Percentiles rank a stretch among this genome's conserved stretches.
phyloP scores from a whole-genome alignment of 2,113 vertebrate species.

The Herpetotheres cachinnans region DNA sequence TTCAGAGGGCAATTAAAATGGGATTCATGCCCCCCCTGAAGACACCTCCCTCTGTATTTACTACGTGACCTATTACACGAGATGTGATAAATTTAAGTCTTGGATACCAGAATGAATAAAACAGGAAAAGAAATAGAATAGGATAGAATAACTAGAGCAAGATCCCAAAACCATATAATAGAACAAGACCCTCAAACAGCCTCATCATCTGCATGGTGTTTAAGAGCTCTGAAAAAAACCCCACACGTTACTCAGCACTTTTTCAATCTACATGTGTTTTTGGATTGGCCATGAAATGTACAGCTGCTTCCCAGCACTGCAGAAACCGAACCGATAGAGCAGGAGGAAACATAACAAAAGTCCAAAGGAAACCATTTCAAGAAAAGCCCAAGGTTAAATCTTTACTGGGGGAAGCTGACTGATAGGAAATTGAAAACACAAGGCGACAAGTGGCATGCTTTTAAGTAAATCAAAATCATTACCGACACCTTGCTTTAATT shows the following conservation, averaged over 20 bases:
- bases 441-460: background rate
- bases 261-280: too few species aligned
- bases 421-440: background rate
- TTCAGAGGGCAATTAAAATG: background rate
- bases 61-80: accelerated
- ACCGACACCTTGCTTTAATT: background rate
- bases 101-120: background rate
- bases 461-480: background rate
- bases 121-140: background rate
- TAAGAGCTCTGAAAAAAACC: background rate
- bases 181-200: background rate
- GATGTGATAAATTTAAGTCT: background rate
- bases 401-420: background rate
- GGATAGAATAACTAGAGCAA: background rate
- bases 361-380: background rate
- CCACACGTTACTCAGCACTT: accelerated
- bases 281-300: background rate
- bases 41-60: background rate
- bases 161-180: background rate
- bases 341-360: background rate
- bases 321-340: background rate
- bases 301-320: too few species aligned
- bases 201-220: too few species aligned
- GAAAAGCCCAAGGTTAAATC: background rate
- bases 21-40: background rate